Evolutionary conservation across 2,797 vertebrate genomes (phyloP), one percentile per base, ranked within the genome.

Genomic region (Florisuga fusca): DNA sequence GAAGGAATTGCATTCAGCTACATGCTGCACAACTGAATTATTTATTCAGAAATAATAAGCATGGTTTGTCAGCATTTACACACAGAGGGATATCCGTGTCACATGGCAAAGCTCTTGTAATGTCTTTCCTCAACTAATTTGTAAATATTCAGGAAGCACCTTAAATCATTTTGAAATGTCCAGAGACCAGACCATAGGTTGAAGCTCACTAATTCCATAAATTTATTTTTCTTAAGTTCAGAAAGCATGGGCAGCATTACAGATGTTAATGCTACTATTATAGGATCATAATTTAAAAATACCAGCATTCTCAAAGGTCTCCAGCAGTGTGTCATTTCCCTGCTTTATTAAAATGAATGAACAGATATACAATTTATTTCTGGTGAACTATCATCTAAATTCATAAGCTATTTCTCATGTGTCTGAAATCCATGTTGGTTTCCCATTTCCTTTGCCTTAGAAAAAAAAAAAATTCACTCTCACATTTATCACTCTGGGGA

Each of bases 311-410:
- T 98, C 97, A 71, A 84, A 97, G 96, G 96, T 89, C 93, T 95
- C 89, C 86, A 95, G 91, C 90, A 94, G 92, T 43, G 63, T 95
- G 96, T 96, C 97, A 96, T 96, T 97, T 95, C 96, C 95, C 93
- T 79, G 95, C 97, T 98, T 97, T 98, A 98, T 98, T 98, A 98
- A 98, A 98, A 98, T 98, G 98, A 99, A 98, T 98, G 98, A 98
- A 98, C 98, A 98, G 98, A 98, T 98, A 98, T 98, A 98, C 97
- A 96, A 96, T 98, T 98, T 98, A 98, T 97, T 98, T 97, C 96
- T 96, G 94, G 97, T 96, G 94, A 96, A 92, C 96, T 90, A 97
- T 96, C 97, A 98, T 98, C 97, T 98, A 98, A 98, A 98, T 98
- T 98, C 98, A 98, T 98, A 98, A 98, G 97, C 96, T 97, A 97